Base-by-base conservation (phyloP, 2,888 invertebrate species). In the Protonemura montana region DNA sequence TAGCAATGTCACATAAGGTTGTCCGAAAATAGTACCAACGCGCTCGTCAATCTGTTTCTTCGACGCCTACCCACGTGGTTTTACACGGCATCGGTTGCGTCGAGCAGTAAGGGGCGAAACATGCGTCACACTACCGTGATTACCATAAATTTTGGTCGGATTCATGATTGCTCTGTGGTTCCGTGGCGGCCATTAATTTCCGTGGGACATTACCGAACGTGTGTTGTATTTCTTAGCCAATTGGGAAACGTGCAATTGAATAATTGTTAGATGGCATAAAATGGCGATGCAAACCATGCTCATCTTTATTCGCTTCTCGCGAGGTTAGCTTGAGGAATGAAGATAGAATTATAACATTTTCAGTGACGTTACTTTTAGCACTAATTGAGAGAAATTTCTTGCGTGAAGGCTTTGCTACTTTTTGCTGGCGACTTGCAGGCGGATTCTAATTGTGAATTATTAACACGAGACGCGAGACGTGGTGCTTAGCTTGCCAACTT, bases 351-450 rank as follows among this genome's bases (percentile, higher is more conserved):
- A 59, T 59, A 59, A 59, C 2, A 59, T 21, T 59, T 59, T 59
- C 59, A 59, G 59, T 21, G 59, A 59, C 59, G 59, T 59, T 59
- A 59, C 59, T 59, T 59, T 59, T 21, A 59, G 59, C 3, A 21
- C 59, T 59, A 59, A 59, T 59, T 59, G 59, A 59, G 59, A 59
- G 59, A 59, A 59, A 59, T 59, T 59, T 59, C 59, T 59, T 59
- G 59, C 59, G 59, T 59, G 59, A 59, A 59, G 59, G 13, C 59
- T 59, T 59, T 21, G 59, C 59, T 59, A 21, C 59, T 59, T 59
- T 59, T 59, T 59, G 59, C 59, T n/a, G n/a, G n/a, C 59, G 59
- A 59, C 59, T 21, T 59, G 59, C 16, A 59, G 59, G 59, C 59
- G 59, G 59, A 59, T 59, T 59, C 59, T 59, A 59, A 59, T 59